Evolutionary conservation across 30 jellyfish, hydroid and myxozoan genomes (phyloP).

Genomic region (Turritopsis dohrnii): DNA sequence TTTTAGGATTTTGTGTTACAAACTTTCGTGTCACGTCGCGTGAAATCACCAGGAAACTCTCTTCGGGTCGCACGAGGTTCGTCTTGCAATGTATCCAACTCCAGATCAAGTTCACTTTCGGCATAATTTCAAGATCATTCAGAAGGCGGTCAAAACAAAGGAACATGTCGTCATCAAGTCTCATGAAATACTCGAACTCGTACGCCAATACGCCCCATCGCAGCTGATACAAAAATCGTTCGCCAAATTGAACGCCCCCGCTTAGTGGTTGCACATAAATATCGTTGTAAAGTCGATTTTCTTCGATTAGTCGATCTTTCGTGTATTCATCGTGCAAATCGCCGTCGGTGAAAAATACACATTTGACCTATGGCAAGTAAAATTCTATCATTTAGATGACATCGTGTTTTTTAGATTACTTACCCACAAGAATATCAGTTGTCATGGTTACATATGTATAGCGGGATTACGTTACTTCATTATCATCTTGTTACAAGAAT

Average conservation of each 20-base stretch:
- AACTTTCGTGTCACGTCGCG: conserved; percentile 55
- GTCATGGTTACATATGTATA: too few species aligned
- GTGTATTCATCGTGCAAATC: background rate
- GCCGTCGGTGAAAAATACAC: conserved; percentile 58
- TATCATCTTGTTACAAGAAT: too few species aligned
- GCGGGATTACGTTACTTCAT: too few species aligned
- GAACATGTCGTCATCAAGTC: conserved; percentile 74
- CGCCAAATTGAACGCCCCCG: conserved; percentile 87
- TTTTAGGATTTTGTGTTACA: conserved; percentile 45
- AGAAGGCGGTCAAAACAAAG: conserved; percentile 55
- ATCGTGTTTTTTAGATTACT: too few species aligned
- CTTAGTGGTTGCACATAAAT: conserved; percentile 45
- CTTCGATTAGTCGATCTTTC: conserved; percentile 11
- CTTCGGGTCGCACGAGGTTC: conserved; percentile 79
- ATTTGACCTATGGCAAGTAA: background rate
- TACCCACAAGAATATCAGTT: too few species aligned
- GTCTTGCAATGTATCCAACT: conserved; percentile 62
- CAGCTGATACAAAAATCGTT: conserved; percentile 68
- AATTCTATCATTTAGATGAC: too few species aligned
- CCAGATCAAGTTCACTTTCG: conserved; percentile 53
- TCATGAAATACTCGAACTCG: conserved; percentile 69
- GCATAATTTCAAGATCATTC: conserved; percentile 50
- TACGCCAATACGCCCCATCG: conserved; percentile 76
- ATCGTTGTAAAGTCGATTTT: conserved; percentile 36
- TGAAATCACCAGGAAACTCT: conserved; percentile 60